phyloP scores from a whole-genome alignment of 2,888 invertebrate genomes.

The Spicauda simplicius region DNA sequence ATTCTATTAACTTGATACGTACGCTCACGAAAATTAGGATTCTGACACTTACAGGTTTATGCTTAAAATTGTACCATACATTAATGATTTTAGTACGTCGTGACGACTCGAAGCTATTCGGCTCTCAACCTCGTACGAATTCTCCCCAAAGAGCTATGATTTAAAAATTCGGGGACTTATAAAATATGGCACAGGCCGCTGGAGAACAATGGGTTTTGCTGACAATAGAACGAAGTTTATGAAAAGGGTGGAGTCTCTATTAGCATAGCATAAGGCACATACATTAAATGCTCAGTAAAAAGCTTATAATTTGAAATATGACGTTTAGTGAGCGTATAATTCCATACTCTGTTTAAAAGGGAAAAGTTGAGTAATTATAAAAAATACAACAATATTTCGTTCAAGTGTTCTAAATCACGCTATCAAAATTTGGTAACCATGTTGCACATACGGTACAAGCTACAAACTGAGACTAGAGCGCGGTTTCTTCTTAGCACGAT shows the following conservation, averaged over 20 bases:
- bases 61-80: not conserved
- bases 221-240: conserved; percentile 19
- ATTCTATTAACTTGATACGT: too few species aligned
- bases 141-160: conserved; percentile 8
- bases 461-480: too few species aligned
- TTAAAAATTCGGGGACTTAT: conserved; percentile 25
- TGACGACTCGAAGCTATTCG: not conserved
- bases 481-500: too few species aligned
- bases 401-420: too few species aligned
- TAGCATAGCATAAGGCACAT: not conserved
- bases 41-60: too few species aligned
- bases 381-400: too few species aligned
- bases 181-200: conserved; percentile 20
- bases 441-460: too few species aligned
- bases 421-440: too few species aligned
- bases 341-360: not conserved
- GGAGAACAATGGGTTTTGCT: conserved; percentile 13
- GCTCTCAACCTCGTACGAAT: conserved; percentile 1
- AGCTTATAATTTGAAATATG: not conserved
- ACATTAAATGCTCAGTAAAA: too few species aligned
- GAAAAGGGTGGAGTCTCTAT: conserved; percentile 10
- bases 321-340: not conserved
- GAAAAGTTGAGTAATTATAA: not conserved
- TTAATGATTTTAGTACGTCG: not conserved
- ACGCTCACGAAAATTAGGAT: too few species aligned